Conservation (phyloP, 2,797 vertebrate species). For the Aselliscus stoliczkanus region DNA sequence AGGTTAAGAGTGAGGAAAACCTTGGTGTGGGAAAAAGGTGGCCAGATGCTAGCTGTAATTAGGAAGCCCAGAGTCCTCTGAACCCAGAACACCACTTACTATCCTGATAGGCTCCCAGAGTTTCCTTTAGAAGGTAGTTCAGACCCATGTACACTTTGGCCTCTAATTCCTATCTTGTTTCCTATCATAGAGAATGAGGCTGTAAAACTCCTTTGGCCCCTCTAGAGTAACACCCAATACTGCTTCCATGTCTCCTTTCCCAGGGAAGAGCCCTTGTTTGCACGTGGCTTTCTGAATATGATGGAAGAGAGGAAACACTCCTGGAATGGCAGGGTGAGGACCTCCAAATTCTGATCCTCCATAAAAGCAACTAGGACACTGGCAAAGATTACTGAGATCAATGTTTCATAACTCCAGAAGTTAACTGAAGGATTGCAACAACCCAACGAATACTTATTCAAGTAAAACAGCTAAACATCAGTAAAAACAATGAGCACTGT, state of each 20-base stretch:
- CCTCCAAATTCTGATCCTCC: no score
- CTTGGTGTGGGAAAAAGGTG: background rate
- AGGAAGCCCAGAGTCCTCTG: background rate
- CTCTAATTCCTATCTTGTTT: background rate
- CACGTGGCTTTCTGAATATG: background rate
- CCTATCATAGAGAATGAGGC: background rate
- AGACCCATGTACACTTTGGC: background rate
- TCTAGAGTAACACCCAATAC: background rate
- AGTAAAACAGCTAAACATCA: no score
- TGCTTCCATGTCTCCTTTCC: background rate
- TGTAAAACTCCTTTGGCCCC: background rate
- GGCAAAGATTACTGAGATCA: no score
- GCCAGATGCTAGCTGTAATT: background rate
- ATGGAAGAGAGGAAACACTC: background rate
- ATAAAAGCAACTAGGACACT: no score
- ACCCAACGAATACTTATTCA: no score
- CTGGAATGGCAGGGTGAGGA: no score
- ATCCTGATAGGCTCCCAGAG: background rate
- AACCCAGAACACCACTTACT: background rate
- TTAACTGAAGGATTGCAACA: no score
- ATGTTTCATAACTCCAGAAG: no score
- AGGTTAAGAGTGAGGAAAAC: background rate
- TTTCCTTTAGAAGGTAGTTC: background rate
- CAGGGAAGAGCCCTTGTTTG: background rate
- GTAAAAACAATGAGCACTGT: no score